Percentiles rank a stretch among this genome's conserved stretches.
Evolutionary conservation across 2,113 vertebrate genomes (phyloP).

Genomic region (Carassius auratus): DNA sequence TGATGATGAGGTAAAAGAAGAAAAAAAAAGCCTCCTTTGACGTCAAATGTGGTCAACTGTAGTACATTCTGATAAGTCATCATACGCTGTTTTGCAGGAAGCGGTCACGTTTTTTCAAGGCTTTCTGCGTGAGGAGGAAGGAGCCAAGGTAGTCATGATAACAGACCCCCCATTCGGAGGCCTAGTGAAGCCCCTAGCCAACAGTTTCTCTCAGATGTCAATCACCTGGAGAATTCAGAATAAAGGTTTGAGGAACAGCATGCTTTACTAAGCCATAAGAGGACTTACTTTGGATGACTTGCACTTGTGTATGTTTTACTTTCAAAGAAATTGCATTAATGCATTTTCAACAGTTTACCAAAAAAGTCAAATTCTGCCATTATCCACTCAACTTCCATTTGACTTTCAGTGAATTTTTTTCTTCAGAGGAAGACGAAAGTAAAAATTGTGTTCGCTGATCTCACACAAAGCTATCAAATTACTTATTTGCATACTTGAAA

Average conservation of each 20-base stretch:
- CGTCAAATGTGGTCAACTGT: neutral
- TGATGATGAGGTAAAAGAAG: slow-evolving; percentile 83
- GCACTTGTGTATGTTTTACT: neutral
- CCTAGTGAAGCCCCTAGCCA: slow-evolving; percentile 90
- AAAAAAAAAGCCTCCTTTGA: neutral
- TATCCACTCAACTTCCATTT: neutral
- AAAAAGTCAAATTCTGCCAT: neutral
- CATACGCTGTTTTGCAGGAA: slow-evolving; percentile 67
- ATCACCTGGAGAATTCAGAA: slow-evolving; percentile 77
- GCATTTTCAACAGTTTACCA: neutral
- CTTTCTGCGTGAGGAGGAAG: slow-evolving; percentile 79
- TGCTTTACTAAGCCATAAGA: too few species aligned
- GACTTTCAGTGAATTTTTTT: neutral
- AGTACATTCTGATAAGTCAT: neutral
- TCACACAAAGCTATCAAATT: neutral
- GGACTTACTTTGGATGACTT: too few species aligned
- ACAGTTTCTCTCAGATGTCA: slow-evolving; percentile 85
- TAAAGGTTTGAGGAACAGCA: slow-evolving; percentile 67
- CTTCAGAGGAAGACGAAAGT: neutral
- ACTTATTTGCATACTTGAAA: neutral
- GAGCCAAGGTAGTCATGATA: slow-evolving; percentile 83
- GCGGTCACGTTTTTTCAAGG: slow-evolving; percentile 73
- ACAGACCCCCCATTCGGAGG: slow-evolving; percentile 96
- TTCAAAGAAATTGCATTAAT: neutral
- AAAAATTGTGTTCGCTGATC: neutral